A percentile compares a stretch with the other conserved stretches of the same genome.
Evolutionary conservation across 2,888 invertebrate genomes (phyloP).

Genomic region (Arge pagana): DNA sequence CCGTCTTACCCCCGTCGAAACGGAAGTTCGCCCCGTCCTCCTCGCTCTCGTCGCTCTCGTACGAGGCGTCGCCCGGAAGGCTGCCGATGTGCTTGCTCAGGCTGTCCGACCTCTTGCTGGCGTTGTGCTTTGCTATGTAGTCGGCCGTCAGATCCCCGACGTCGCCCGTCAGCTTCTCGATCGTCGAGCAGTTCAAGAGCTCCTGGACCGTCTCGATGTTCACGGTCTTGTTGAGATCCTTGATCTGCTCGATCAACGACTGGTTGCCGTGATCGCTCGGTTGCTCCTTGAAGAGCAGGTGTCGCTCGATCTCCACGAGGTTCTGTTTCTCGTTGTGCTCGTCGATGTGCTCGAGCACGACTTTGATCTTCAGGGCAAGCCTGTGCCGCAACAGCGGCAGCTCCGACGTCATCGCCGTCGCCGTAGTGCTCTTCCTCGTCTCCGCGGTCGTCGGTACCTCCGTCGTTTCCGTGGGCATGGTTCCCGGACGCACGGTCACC

Average conservation of each 20-base stretch:
- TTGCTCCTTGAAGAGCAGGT: slow-evolving; percentile 31
- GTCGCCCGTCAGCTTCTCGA: slow-evolving; percentile 13
- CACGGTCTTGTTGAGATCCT: slow-evolving; percentile 32
- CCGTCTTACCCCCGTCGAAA: too few relatives aligned
- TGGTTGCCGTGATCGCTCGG: slow-evolving; percentile 24
- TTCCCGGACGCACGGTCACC: background rate
- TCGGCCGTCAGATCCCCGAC: background rate
- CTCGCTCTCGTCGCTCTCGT: too few relatives aligned
- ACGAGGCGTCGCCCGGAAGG: too few relatives aligned
- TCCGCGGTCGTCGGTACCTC: background rate
- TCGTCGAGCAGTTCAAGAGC: slow-evolving; percentile 33
- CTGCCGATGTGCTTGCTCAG: background rate
- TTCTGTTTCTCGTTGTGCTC: slow-evolving; percentile 32
- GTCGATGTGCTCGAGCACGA: slow-evolving; percentile 35
- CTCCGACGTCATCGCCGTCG: background rate
- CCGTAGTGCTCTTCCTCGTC: slow-evolving; percentile 12
- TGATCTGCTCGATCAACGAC: slow-evolving; percentile 31
- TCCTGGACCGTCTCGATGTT: slow-evolving; percentile 31
- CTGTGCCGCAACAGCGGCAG: slow-evolving; percentile 1
- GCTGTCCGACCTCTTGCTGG: background rate
- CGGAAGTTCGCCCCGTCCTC: background rate
- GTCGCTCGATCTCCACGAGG: slow-evolving; percentile 35
- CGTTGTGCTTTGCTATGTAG: background rate
- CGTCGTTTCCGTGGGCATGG: background rate
- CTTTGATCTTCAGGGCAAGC: slow-evolving; percentile 33